Percentiles rank a stretch among this genome's conserved stretches.
Conservation (phyloP, 1,140 invertebrate genomes). For the Ostrea denselamellosa region DNA sequence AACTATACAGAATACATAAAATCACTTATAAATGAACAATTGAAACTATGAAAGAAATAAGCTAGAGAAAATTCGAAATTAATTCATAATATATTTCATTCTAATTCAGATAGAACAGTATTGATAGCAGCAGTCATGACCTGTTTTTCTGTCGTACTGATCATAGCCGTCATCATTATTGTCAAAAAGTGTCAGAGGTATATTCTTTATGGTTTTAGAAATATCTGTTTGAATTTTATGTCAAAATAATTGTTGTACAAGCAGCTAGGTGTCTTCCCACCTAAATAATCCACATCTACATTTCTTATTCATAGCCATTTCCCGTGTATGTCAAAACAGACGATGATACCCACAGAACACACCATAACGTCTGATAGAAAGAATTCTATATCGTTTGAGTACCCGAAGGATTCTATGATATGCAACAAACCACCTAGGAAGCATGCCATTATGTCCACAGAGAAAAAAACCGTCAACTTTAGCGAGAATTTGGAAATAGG, state of each 20-base stretch:
- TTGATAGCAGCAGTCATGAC: background rate
- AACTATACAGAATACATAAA: too few relatives aligned
- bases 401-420: too few relatives aligned
- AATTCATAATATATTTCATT: background rate
- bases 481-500: background rate
- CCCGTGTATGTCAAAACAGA: background rate
- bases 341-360: background rate
- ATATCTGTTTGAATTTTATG: background rate
- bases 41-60: too few relatives aligned
- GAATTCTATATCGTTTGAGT: background rate
- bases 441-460: too few relatives aligned
- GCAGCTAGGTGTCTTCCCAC: background rate
- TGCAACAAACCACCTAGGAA: too few relatives aligned
- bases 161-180: background rate
- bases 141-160: background rate
- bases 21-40: too few relatives aligned
- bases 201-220: background rate
- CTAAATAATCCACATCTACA: background rate
- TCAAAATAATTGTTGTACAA: background rate
- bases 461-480: background rate
- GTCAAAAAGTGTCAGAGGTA: constrained; percentile 3
- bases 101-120: background rate
- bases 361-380: background rate
- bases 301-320: background rate
- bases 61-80: too few relatives aligned